phyloP scores from a whole-genome alignment of 2,888 invertebrate genomes.

The Pecten maximus region DNA sequence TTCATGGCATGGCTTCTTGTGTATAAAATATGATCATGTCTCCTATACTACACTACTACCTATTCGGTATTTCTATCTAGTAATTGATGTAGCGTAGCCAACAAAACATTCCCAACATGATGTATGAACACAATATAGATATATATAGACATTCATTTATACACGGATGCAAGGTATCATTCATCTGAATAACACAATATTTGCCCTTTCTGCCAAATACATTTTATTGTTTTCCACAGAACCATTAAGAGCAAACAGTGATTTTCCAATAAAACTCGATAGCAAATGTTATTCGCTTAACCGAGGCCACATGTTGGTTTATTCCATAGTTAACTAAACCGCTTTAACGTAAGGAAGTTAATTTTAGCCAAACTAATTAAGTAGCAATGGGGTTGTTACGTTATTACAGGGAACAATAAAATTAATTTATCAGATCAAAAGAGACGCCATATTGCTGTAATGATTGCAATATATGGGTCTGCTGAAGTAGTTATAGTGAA shows the following conservation, averaged over 20 bases:
- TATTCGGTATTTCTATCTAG: neutral
- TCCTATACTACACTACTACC: neutral
- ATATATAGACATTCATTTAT: neutral
- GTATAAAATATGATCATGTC: neutral
- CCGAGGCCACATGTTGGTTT: neutral
- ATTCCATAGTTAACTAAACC: neutral
- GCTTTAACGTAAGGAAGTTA: neutral
- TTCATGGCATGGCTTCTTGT: neutral
- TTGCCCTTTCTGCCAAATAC: neutral
- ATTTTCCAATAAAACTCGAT: slow-evolving; percentile 20
- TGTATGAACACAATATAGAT: neutral
- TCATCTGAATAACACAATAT: neutral
- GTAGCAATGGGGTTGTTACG: neutral
- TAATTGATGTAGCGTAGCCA: neutral
- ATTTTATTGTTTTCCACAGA: neutral
- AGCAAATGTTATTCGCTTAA: neutral
- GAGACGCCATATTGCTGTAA: neutral
- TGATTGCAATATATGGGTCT: neutral
- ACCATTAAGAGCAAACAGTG: neutral
- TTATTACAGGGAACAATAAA: neutral
- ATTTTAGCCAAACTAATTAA: slow-evolving; percentile 13
- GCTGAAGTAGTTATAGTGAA: neutral
- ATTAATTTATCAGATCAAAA: neutral
- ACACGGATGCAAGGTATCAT: neutral
- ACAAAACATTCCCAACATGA: neutral